Evolutionary conservation across 2,888 invertebrate species (phyloP), one percentile per base, ranked within the genome.

Genomic region (Sphecodes monilicornis): DNA sequence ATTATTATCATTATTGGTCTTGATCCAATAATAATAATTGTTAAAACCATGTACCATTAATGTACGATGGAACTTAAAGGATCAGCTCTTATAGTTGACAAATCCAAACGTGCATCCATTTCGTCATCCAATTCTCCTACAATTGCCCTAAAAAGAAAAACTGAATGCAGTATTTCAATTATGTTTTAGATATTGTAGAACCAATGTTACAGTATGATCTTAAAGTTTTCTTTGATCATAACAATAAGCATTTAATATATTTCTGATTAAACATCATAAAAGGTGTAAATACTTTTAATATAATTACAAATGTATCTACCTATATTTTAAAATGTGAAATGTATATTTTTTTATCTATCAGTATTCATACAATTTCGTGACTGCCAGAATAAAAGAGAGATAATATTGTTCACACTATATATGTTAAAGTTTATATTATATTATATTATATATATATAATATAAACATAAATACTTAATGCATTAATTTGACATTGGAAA

Each of bases 101-200:
- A 96, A 94, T 98, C 98, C 91, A 98, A 94, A 93, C 98, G 96
- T 85, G 98, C 97, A 93, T 98, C 98, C 90, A 98, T 96, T 85
- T 97, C 97, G 93, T 98, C 98, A 93, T 98, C 98, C 91, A 98
- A 96, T 94, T 97, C 97, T 66, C 98, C 98, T 85, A 98, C 97
- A 68, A 98, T 97, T 5, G 98, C 98, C 75, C 96, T 96, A 96
- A 95, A 41, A 50, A 60, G 36, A 60, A 10, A 36, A n/a, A 66
- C 26, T 13, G 41, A 32, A 50, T n/a, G n/a, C 26, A 57, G 43
- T 50, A 13, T 13, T 76, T 50, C 26, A 43, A 43, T 6, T 39
- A 46, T 46, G 26, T 71, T 26, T 57, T 41, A 50, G 10, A 60
- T 57, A 73, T 36, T 46, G 3, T 80, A 43, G 16, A 54, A 50